Evolutionary conservation across 2,888 invertebrate species (phyloP).

Genomic region (Platycheirus rosarum): DNA sequence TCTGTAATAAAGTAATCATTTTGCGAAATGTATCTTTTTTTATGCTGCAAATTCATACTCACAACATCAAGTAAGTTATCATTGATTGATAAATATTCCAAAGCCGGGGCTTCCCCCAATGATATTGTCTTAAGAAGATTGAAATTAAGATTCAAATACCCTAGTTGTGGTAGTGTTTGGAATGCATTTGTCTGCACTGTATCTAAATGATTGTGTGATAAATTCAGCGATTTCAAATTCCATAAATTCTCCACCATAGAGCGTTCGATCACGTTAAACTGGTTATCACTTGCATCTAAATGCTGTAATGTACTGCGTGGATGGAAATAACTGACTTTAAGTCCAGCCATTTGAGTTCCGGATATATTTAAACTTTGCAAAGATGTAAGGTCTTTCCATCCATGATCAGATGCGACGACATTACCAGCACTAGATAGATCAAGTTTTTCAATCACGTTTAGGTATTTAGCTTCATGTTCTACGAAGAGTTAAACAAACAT

Average conservation of each 20-base stretch:
- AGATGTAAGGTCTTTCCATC: constrained; percentile 77
- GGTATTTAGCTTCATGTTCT: constrained; percentile 64
- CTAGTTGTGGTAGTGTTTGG: constrained; percentile 75
- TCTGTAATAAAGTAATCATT: constrained; percentile 66
- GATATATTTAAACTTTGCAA: constrained; percentile 79
- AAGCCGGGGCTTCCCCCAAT: constrained; percentile 75
- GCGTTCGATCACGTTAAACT: constrained; percentile 75
- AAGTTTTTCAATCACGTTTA: constrained; percentile 73
- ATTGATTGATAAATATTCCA: constrained; percentile 77
- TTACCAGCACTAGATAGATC: constrained; percentile 78
- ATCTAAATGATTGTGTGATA: constrained; percentile 78
- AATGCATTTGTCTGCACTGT: constrained; percentile 75
- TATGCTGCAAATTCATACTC: not conserved
- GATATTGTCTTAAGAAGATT: constrained; percentile 77
- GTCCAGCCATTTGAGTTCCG: constrained; percentile 74
- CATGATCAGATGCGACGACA: constrained; percentile 75
- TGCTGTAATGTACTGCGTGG: constrained; percentile 74
- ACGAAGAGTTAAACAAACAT: not conserved
- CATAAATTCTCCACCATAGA: constrained; percentile 75
- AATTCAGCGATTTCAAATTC: constrained; percentile 77
- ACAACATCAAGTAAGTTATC: constrained; percentile 78
- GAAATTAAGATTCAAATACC: constrained; percentile 77
- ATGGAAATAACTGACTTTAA: constrained; percentile 76
- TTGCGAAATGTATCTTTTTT: not conserved
- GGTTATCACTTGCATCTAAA: constrained; percentile 80